Percentiles rank a stretch among this genome's conserved stretches.
phyloP scores from a whole-genome alignment of 2,888 invertebrate species.

The Junonia oenone region DNA sequence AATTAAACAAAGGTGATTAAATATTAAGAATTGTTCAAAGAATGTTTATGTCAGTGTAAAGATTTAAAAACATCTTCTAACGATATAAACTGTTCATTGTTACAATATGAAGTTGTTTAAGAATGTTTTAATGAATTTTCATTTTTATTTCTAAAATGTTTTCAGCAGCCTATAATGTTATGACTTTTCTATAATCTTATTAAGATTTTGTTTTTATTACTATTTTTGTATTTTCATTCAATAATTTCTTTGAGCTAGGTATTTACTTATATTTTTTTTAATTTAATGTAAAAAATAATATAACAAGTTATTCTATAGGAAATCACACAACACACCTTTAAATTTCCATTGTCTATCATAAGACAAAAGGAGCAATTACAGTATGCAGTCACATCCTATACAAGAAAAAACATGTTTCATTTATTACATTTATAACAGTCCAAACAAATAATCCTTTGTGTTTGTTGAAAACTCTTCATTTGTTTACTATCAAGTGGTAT shows the following conservation, averaged over 20 bases:
- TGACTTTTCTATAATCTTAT: too few relatives aligned
- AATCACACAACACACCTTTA: background rate
- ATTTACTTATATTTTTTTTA: background rate
- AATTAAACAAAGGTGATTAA: too few relatives aligned
- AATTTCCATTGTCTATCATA: background rate
- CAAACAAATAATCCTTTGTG: background rate
- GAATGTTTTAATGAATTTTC: too few relatives aligned
- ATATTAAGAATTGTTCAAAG: too few relatives aligned
- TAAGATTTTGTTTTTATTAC: too few relatives aligned
- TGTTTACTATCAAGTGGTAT: slow-evolving; percentile 13
- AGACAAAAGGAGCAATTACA: background rate
- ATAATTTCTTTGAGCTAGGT: background rate
- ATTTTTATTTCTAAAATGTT: too few relatives aligned
- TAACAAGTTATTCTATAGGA: background rate
- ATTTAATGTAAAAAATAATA: background rate
- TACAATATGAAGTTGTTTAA: too few relatives aligned
- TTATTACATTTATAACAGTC: background rate
- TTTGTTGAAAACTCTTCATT: slow-evolving; percentile 7
- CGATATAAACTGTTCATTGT: too few relatives aligned
- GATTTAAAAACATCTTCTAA: too few relatives aligned
- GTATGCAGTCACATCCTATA: background rate
- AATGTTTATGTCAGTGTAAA: too few relatives aligned
- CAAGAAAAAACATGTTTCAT: background rate
- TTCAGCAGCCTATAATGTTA: too few relatives aligned
- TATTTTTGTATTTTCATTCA: too few relatives aligned